Evolutionary conservation across 1,140 invertebrate genomes (phyloP).

Genomic region (Mycetomoellerius zeteki): DNA sequence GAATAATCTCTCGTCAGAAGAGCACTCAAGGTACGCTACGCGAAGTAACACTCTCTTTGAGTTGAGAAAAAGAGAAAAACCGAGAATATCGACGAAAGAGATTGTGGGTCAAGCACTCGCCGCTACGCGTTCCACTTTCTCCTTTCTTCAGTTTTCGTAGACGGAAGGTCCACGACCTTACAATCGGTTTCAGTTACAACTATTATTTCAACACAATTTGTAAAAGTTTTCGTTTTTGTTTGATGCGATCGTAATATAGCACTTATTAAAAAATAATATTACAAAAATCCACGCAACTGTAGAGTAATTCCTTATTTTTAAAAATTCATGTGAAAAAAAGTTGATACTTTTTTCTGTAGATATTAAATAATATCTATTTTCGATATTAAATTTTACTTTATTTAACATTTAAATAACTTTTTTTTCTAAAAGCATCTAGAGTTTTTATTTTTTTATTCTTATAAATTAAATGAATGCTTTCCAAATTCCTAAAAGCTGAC

Average conservation of each 20-base stretch:
- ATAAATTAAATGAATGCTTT: neutral
- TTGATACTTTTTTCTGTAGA: neutral
- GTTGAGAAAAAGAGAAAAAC: constrained; percentile 13
- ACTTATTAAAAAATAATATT: neutral
- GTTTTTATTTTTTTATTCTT: neutral
- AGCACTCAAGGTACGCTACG: neutral
- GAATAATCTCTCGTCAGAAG: constrained; percentile 5
- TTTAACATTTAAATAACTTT: neutral
- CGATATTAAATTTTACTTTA: neutral
- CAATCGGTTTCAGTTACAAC: constrained; percentile 16
- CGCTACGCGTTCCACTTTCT: constrained; percentile 49
- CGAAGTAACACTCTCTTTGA: neutral
- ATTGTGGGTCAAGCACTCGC: constrained; percentile 41
- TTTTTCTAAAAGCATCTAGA: neutral
- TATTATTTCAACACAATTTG: constrained; percentile 11
- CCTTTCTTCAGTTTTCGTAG: constrained; percentile 49
- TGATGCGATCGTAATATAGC: neutral
- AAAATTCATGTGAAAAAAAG: neutral
- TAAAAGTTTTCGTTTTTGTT: constrained; percentile 13
- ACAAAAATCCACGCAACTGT: neutral
- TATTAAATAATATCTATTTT: neutral
- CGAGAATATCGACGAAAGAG: constrained; percentile 18
- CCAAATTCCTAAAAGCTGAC: neutral
- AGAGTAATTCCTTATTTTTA: neutral
- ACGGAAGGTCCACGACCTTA: constrained; percentile 23